Percentiles rank a stretch among this genome's conserved stretches.
These are phyloP conservation scores for Capreolus pygargus DNA, from an alignment of 2,113 vertebrate genomes.

Conservation along the genomic window DNA sequence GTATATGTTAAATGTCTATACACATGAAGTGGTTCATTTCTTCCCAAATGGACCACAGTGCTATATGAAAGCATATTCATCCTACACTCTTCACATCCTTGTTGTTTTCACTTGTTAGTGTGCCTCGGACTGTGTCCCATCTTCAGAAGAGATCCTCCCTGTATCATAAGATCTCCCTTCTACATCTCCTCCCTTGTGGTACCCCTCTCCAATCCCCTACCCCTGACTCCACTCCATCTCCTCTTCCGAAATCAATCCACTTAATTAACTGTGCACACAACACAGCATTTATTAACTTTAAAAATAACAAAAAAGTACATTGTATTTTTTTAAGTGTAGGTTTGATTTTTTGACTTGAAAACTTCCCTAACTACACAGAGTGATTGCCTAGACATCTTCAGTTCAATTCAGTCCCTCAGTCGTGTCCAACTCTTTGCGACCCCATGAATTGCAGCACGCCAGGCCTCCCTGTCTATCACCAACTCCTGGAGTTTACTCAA, in stretches of 20 bases:
- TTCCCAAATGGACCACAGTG: accelerated
- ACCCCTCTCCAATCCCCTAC: not conserved
- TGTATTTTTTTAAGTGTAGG: not conserved
- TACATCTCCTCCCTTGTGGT: accelerated
- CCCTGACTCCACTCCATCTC: not conserved
- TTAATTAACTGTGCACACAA: not conserved
- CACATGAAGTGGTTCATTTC: accelerated
- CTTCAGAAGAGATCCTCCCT: too few species aligned
- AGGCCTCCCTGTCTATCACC: too few species aligned
- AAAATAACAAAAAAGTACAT: not conserved
- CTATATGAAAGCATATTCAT: accelerated
- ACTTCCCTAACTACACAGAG: not conserved
- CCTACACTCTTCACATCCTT: accelerated
- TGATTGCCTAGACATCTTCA: not conserved
- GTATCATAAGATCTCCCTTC: not conserved
- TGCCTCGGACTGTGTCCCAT: not conserved
- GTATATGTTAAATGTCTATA: accelerated
- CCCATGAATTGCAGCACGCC: too few species aligned
- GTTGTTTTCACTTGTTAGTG: accelerated
- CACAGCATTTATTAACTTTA: not conserved
- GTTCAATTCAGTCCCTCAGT: too few species aligned
- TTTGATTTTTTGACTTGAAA: not conserved
- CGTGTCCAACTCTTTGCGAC: too few species aligned
- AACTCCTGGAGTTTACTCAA: too few species aligned
- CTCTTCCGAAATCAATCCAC: not conserved